These are phyloP conservation scores for Zoroaster sp. DNA, from an alignment of 53 echinoderm and acorn worm species.

Conservation along the genomic window DNA sequence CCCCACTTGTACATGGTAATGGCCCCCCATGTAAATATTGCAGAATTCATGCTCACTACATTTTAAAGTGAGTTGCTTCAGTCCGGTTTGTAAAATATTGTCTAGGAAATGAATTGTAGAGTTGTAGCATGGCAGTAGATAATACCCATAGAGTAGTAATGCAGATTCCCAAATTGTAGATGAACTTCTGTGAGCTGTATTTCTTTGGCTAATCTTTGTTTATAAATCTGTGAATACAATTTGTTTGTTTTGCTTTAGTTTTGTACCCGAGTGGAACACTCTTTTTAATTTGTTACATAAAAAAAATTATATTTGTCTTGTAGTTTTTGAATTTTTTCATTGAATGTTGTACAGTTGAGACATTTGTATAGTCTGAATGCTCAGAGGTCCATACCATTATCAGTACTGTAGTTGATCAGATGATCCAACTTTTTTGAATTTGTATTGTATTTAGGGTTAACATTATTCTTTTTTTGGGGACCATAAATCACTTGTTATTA, in stretches of 20 bases:
- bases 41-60: neutral
- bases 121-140: neutral
- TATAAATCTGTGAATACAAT: conserved; percentile 26
- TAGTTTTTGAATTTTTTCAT: conserved; percentile 47
- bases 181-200: neutral
- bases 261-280: conserved; percentile 43
- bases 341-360: conserved; percentile 42
- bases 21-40: conserved; percentile 11
- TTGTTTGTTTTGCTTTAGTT: conserved; percentile 38
- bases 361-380: neutral
- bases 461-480: neutral
- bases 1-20: conserved; percentile 38
- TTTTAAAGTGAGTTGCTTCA: conserved; percentile 4
- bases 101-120: neutral
- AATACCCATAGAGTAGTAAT: neutral
- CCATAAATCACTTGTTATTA: neutral
- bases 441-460: conserved; percentile 4
- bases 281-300: conserved; percentile 47
- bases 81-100: neutral
- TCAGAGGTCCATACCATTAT: conserved; percentile 34
- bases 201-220: neutral
- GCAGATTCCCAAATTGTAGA: neutral
- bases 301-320: conserved; percentile 33
- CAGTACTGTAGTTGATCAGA: conserved; percentile 30
- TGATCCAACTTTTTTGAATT: neutral